Conservation (phyloP, 2,888 invertebrate species). For the Papilio gigon region DNA sequence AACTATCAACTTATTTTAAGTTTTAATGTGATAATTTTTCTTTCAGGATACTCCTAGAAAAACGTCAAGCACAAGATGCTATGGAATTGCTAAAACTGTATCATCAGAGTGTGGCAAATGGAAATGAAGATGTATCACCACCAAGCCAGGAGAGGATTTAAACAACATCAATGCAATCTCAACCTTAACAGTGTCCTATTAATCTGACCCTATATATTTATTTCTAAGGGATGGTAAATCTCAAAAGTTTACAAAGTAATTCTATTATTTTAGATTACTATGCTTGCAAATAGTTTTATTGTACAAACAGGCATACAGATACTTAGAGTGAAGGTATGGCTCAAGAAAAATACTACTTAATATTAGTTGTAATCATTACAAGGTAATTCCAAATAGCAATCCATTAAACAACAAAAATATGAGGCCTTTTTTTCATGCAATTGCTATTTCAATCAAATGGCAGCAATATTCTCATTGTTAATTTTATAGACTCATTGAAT, state of each 20-base stretch:
- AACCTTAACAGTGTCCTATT: slow-evolving; percentile 45
- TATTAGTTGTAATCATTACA: slow-evolving; percentile 10
- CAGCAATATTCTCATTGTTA: slow-evolving; percentile 28
- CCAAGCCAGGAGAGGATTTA: slow-evolving; percentile 77
- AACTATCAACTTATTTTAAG: too few relatives aligned
- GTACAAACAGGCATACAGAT: slow-evolving; percentile 15
- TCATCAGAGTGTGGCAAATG: slow-evolving; percentile 81
- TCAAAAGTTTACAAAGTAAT: slow-evolving; percentile 79
- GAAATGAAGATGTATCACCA: slow-evolving; percentile 76
- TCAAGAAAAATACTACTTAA: slow-evolving; percentile 19
- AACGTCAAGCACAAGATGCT: slow-evolving; percentile 93
- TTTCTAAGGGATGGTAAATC: slow-evolving; percentile 72
- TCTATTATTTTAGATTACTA: slow-evolving; percentile 31
- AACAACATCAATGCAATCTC: slow-evolving; percentile 38
- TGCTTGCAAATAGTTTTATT: slow-evolving; percentile 40
- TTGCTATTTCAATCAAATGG: slow-evolving; percentile 6
- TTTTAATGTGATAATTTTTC: slow-evolving; percentile 37
- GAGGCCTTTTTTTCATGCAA: slow-evolving; percentile 67
- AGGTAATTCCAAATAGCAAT: slow-evolving; percentile 38
- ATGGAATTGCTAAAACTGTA: slow-evolving; percentile 92
- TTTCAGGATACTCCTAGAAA: slow-evolving; percentile 87
- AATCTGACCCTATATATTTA: slow-evolving; percentile 67
- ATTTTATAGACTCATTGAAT: slow-evolving; percentile 41
- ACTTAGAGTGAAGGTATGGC: slow-evolving; percentile 6
- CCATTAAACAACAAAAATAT: slow-evolving; percentile 63